Evolutionary conservation across 2,113 vertebrate genomes (phyloP), one percentile per base, ranked within the genome.

Genomic region (Lepisosteus oculatus): DNA sequence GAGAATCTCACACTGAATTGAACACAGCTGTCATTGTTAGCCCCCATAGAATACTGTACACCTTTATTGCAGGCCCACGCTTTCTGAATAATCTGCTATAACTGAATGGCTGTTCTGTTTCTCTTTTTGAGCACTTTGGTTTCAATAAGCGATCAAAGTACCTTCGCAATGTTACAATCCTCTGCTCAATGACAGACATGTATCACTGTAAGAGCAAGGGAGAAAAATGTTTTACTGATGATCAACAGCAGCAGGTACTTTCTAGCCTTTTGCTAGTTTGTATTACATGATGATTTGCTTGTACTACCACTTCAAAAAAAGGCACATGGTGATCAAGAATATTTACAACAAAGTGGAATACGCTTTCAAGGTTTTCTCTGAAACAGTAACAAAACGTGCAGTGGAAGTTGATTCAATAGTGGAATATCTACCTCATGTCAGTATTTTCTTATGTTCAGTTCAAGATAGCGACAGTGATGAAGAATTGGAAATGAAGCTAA

Each of bases 81-180:
- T 59, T n/a, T 59, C 14, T 59, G 57, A 59, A 59, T 59, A 59
- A 59, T 59, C 3, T 59, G 5, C 57, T 59, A 13, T 59, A 59
- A 15, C 57, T 59, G 57, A 59, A 59, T 59, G 57, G 57, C 57
- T 59, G 57, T 59, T 14, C 11, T 59, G 57, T 59, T 59, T 13
- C 4, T 3, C 14, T 59, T 59, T 59, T 13, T 13, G 14, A 59
- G 14, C 13, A 8, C 57, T 59, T 59, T n/a, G 12, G 57, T 59
- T 59, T 59, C 12, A 59, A 12, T 59, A 59, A 59, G 57, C 6
- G 57, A 59, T 59, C 57, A 59, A 59, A 59, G 57, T 29, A 55
- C 55, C 55, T 55, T 8, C 8, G 55, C 13, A 13, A 55, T 15
- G 57, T n/a, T 15, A n/a, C 11, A 11, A 59, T 59, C 14, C 14